Percentiles rank a stretch among this genome's conserved stretches.
Conservation (phyloP, 2,888 invertebrate species). For the Rhagium mordax region DNA sequence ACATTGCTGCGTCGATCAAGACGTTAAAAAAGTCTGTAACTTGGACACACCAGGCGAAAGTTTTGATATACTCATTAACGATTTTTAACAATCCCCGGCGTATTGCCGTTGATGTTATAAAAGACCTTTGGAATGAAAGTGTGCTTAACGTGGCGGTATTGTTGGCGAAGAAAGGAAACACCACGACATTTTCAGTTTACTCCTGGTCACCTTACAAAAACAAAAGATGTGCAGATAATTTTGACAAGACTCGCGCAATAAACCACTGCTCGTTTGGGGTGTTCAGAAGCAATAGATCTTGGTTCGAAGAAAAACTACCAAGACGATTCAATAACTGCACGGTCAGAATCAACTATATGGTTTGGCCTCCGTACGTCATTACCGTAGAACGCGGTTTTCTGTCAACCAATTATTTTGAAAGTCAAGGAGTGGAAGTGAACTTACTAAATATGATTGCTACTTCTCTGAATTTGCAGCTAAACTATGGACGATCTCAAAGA, state of each 20-base stretch:
- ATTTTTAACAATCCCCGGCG: no score
- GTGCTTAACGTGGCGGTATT: no score
- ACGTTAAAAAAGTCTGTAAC: conserved; percentile 14
- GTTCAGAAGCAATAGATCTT: neutral
- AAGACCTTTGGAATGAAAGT: no score
- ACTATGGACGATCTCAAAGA: neutral
- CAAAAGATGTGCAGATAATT: no score
- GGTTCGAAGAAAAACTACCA: conserved; percentile 38
- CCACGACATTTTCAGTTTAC: no score
- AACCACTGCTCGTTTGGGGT: conserved; percentile 10
- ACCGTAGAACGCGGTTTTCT: neutral
- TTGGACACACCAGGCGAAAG: neutral
- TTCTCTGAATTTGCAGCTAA: conserved; percentile 13
- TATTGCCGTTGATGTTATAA: no score
- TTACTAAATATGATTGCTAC: conserved; percentile 6
- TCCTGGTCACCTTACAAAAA: no score
- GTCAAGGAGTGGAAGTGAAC: conserved; percentile 36
- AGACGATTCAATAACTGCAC: conserved; percentile 43
- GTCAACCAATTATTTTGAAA: conserved; percentile 1
- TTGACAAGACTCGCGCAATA: neutral
- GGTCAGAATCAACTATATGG: conserved; percentile 40
- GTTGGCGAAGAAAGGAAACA: no score
- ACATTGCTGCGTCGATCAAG: conserved; percentile 19
- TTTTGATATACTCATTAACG: no score
- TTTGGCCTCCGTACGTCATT: conserved; percentile 48